Evolutionary conservation across 2,797 vertebrate species (phyloP).

Genomic region (Pogoniulus pusillus): DNA sequence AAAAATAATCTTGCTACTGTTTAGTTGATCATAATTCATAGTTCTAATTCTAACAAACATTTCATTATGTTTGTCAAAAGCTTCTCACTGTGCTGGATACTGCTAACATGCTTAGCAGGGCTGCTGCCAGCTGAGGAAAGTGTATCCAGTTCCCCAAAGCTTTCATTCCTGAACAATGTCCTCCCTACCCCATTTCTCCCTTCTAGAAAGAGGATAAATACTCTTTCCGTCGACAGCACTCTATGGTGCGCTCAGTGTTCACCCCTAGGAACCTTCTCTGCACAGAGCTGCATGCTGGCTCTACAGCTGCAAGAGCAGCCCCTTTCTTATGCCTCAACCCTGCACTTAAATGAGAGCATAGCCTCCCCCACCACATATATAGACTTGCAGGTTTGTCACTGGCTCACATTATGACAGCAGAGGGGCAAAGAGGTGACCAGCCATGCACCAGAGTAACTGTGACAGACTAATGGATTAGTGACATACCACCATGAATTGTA

Average conservation of each 20-base stretch:
- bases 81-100: neutral
- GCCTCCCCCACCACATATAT: neutral
- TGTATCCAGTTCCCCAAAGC: neutral
- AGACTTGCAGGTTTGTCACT: neutral
- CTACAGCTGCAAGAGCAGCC: neutral
- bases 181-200: neutral
- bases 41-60: neutral
- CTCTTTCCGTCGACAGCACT: neutral
- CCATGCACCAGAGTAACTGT: neutral
- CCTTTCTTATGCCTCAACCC: neutral
- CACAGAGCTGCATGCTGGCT: rapidly evolving
- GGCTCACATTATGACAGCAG: neutral
- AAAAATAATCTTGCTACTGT: neutral
- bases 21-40: neutral
- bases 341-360: neutral
- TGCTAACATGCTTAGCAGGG: neutral
- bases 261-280: neutral
- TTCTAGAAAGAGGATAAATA: neutral
- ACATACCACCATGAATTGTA: neutral
- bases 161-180: neutral
- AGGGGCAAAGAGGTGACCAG: neutral
- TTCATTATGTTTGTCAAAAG: no score
- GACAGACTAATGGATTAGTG: neutral
- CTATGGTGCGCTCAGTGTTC: rapidly evolving
- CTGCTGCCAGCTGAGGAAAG: neutral